Evolutionary conservation across 2,888 invertebrate species (phyloP).

Genomic region (Temnothorax unifasciatus): DNA sequence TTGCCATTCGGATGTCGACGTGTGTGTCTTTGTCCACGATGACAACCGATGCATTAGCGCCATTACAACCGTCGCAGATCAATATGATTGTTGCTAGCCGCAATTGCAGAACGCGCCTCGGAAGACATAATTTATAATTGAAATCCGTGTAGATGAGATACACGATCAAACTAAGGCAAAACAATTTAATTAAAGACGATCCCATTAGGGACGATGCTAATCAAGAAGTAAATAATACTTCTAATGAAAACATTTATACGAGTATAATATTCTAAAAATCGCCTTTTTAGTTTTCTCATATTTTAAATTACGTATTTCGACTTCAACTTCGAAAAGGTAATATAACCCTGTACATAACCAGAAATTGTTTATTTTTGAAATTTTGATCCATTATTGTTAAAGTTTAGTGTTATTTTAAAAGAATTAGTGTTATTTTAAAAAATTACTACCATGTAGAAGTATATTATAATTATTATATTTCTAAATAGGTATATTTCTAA

Average conservation of each 20-base stretch:
- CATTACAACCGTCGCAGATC: constrained; percentile 17
- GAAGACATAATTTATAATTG: constrained; percentile 4
- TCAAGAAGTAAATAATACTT: not conserved
- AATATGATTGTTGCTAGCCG: not conserved
- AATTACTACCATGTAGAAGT: no score
- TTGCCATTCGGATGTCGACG: constrained; percentile 13
- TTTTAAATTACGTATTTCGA: not conserved
- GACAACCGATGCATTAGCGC: constrained; percentile 24
- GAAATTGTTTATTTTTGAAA: not conserved
- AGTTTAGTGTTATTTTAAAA: no score
- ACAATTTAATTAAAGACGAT: not conserved
- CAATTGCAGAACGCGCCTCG: not conserved
- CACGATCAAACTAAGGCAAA: not conserved
- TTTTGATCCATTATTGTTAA: no score
- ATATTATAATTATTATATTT: no score
- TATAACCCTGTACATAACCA: no score
- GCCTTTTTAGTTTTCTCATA: not conserved
- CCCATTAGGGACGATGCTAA: not conserved
- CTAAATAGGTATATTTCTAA: no score
- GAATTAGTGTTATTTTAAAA: no score
- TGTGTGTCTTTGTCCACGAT: constrained; percentile 24
- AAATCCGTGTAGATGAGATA: not conserved
- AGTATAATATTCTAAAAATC: not conserved
- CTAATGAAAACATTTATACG: not conserved
- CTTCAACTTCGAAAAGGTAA: not conserved